Evolutionary conservation across 2,113 vertebrate species (phyloP).

Genomic region (Oxyruncus cristatus): DNA sequence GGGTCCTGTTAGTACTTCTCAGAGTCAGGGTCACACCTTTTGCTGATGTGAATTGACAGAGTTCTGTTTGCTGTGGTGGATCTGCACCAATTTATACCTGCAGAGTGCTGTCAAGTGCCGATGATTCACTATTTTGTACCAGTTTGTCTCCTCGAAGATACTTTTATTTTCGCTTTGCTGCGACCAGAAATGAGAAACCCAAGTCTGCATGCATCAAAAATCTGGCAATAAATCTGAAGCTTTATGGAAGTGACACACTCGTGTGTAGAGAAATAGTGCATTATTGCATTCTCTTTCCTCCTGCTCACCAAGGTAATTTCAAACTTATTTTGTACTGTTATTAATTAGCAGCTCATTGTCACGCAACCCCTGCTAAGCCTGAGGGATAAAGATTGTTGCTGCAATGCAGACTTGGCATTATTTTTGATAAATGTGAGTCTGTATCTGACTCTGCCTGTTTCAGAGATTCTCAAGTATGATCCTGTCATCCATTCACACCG

Average conservation of each 20-base stretch:
- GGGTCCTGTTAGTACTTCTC: background rate
- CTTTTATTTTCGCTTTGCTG: background rate
- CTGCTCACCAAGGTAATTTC: background rate
- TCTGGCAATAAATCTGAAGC: background rate
- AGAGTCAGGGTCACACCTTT: background rate
- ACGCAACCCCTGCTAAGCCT: background rate
- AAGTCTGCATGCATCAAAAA: background rate
- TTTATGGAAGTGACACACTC: background rate
- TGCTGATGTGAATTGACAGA: background rate
- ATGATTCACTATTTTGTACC: background rate
- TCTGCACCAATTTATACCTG: background rate
- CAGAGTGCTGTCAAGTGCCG: background rate
- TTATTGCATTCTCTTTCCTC: background rate
- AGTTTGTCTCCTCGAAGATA: background rate
- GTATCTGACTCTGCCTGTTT: background rate
- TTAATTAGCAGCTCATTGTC: background rate
- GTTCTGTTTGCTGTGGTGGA: background rate
- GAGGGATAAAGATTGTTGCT: background rate
- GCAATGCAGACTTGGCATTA: background rate
- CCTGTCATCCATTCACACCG: background rate
- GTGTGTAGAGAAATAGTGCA: rapidly evolving
- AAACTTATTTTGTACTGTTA: background rate
- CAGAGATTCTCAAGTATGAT: background rate
- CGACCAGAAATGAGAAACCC: background rate
- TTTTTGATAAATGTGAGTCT: background rate